Evolutionary conservation across 2,888 invertebrate species (phyloP), one percentile per base, ranked within the genome.

Genomic region (Xylota sylvarum): DNA sequence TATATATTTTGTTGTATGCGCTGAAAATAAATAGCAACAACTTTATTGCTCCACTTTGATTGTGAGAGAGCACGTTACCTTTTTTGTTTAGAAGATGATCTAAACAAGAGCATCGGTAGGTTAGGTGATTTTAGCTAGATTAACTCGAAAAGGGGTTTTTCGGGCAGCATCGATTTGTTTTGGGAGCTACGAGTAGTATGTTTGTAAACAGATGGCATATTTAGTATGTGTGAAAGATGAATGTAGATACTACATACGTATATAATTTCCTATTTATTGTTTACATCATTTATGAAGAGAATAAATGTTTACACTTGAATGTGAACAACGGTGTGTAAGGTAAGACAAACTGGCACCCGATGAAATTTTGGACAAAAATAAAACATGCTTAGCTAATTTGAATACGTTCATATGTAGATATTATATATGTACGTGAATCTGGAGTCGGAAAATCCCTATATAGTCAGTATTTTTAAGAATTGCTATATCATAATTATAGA

Each of bases 131-230:
- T 40, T 23, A 55, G 12, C 27, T 50, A 37, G 52, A 69, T 69
- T 50, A 19, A 5, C n/a, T 43, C n/a, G 14, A 37, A 40, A 43
- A 50, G 50, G 48, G 32, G 37, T 65, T 32, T 76, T 50, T 64
- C 12, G 48, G 19, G 37, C 46, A 64, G 32, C 37, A 48, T 40
- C 58, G 23, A 80, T 65, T 80, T 80, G 80, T 80, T 72, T 80
- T 80, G 70, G 52, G 64, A 79, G 37, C n/a, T 69, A 23, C 23
- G 23, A 23, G 23, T 23, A 43, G 50, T 55, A 79, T 76, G 60
- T 86, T 88, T 89, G 90, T 90, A 90, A 90, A 90, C 90, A 90
- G 88, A 82, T 88, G 88, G 89, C 90, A 89, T 90, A 90, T 90
- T 90, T 90, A 90, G 90, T 90, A 89, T 77, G 90, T 90, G 90